Evolutionary conservation across 2,888 invertebrate species (phyloP).

Genomic region (Ectobius pallidus): DNA sequence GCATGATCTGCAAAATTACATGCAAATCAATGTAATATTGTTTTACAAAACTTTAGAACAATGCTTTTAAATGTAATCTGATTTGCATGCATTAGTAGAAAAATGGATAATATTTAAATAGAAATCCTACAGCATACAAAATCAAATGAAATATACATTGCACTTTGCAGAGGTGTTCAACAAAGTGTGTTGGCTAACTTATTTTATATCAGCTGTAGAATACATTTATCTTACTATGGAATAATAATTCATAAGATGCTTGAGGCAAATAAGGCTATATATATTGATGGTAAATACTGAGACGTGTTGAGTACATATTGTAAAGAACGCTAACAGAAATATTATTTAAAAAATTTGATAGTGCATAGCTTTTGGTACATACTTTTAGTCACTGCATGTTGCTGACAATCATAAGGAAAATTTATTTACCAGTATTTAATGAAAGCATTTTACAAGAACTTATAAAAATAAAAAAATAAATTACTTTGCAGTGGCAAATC

Average conservation of each 20-base stretch:
- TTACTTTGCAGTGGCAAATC: too few relatives aligned
- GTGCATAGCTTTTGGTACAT: too few relatives aligned
- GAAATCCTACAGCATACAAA: conserved; percentile 38
- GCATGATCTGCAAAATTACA: conserved; percentile 35
- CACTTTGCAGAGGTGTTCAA: conserved; percentile 14
- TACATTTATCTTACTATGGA: neutral
- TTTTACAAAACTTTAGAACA: conserved; percentile 27
- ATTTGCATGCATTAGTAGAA: conserved; percentile 36
- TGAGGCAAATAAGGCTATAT: neutral
- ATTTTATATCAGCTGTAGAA: neutral
- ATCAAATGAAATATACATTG: conserved; percentile 35
- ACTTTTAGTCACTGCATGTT: too few relatives aligned
- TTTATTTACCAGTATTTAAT: too few relatives aligned
- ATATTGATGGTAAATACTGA: too few relatives aligned
- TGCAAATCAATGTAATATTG: conserved; percentile 36
- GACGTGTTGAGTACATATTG: too few relatives aligned
- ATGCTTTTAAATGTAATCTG: conserved; percentile 34
- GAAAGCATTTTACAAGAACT: too few relatives aligned
- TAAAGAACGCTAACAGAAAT: too few relatives aligned
- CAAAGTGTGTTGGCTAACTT: neutral
- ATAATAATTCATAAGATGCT: neutral
- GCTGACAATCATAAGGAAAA: too few relatives aligned
- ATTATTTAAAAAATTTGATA: too few relatives aligned
- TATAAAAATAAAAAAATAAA: too few relatives aligned
- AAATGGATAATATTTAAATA: conserved; percentile 29